A percentile compares a stretch with the other conserved stretches of the same genome.
phyloP scores from a whole-genome alignment of 2,888 invertebrate species.

The Agonopterix heracliana region DNA sequence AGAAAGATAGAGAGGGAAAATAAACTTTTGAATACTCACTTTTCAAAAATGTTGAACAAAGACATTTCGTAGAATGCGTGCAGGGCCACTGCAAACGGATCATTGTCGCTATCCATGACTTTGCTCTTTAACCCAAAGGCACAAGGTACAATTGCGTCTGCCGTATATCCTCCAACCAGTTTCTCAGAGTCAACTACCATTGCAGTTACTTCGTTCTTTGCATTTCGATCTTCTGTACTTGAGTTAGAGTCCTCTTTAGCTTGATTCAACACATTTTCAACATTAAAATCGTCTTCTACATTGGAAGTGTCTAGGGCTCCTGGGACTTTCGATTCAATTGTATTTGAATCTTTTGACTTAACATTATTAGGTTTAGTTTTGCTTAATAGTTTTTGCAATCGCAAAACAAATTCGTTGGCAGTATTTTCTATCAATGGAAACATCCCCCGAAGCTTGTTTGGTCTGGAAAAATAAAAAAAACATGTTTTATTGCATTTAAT shows the following conservation, averaged over 20 bases:
- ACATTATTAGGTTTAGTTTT: background rate
- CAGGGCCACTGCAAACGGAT: conserved; percentile 65
- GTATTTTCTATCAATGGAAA: conserved; percentile 60
- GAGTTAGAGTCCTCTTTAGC: background rate
- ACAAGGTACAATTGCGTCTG: conserved; percentile 68
- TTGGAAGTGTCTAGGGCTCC: background rate
- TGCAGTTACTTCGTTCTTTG: background rate
- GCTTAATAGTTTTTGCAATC: conserved; percentile 30
- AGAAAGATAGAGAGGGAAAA: no score
- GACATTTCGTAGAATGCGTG: conserved; percentile 65
- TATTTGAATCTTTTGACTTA: no score
- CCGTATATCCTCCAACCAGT: conserved; percentile 63
- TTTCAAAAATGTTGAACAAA: conserved; percentile 58
- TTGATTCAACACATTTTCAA: background rate
- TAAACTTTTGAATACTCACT: conserved; percentile 39
- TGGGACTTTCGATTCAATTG: background rate
- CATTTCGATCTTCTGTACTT: background rate
- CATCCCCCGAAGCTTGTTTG: conserved; percentile 65
- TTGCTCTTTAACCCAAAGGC: conserved; percentile 63
- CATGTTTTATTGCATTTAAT: no score
- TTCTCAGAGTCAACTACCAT: conserved; percentile 50
- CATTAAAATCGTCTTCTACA: background rate
- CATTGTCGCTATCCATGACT: conserved; percentile 59
- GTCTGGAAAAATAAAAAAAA: conserved; percentile 38
- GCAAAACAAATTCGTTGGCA: conserved; percentile 49